Conservation (phyloP, 2,797 vertebrate species). For the Myotis daubentonii region DNA sequence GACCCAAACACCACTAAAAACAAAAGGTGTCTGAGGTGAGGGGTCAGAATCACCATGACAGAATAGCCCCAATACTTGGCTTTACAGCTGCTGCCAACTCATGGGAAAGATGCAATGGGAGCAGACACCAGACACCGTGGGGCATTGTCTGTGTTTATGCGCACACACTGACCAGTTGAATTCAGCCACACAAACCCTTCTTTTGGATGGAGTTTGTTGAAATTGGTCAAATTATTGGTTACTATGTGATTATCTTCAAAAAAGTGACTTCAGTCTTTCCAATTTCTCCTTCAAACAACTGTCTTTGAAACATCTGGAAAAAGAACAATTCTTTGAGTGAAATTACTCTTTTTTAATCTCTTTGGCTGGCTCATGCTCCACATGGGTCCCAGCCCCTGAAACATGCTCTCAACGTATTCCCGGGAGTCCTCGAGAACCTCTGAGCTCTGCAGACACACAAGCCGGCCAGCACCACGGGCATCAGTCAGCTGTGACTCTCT, state of each 20-base stretch:
- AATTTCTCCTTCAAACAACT: slow-evolving; percentile 19
- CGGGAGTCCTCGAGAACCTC: neutral
- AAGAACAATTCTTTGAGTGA: neutral
- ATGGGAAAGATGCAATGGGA: neutral
- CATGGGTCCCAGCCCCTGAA: neutral
- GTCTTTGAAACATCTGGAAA: neutral
- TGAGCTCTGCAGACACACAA: neutral
- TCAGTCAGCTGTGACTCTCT: neutral
- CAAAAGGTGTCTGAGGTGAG: neutral
- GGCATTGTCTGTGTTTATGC: neutral
- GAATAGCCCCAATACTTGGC: neutral
- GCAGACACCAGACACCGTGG: neutral
- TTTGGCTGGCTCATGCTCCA: neutral
- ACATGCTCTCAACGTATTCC: neutral
- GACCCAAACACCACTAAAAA: neutral
- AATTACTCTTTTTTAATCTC: neutral
- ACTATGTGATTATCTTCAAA: neutral
- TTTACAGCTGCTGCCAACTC: neutral
- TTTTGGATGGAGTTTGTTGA: neutral
- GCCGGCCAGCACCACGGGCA: neutral
- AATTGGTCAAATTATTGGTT: neutral
- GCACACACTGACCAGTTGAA: neutral
- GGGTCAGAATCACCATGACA: neutral
- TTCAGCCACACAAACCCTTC: neutral
- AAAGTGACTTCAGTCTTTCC: neutral